These are phyloP conservation scores for Hystrix brachyura DNA, from an alignment of 2,113 vertebrate species.

Conservation along the genomic window DNA sequence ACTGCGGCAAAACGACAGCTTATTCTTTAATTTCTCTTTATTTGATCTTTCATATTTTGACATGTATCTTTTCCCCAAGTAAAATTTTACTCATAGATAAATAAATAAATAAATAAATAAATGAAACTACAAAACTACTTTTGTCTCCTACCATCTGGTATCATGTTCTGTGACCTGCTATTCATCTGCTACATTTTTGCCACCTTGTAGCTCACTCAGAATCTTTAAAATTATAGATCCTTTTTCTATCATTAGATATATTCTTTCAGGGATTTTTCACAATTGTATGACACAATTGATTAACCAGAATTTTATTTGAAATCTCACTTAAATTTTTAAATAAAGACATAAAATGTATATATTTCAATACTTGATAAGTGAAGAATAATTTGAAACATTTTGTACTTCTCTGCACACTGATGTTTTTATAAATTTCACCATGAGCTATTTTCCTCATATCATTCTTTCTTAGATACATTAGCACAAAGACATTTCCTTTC, in stretches of 20 bases:
- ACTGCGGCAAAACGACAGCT: neutral
- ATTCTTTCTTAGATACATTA: conserved; percentile 51
- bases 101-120: neutral
- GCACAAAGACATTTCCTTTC: conserved; percentile 41
- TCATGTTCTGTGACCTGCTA: neutral
- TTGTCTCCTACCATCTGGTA: neutral
- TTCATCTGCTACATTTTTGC: neutral
- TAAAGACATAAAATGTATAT: neutral
- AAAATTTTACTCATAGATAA: neutral
- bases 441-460: conserved; percentile 54
- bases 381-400: conserved; percentile 51
- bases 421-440: conserved; percentile 40
- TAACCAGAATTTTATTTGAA: neutral
- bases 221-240: neutral
- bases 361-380: conserved; percentile 2
- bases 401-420: neutral
- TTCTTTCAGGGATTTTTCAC: neutral
- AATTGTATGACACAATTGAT: neutral
- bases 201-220: neutral
- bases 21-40: neutral
- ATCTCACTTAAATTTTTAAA: conserved; percentile 1
- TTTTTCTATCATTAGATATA: neutral
- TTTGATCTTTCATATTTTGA: neutral
- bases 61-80: neutral
- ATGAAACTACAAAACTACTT: neutral